Percentiles rank a stretch among this genome's conserved stretches.
phyloP scores from a whole-genome alignment of 2,113 vertebrate genomes.

The Anser cygnoides region DNA sequence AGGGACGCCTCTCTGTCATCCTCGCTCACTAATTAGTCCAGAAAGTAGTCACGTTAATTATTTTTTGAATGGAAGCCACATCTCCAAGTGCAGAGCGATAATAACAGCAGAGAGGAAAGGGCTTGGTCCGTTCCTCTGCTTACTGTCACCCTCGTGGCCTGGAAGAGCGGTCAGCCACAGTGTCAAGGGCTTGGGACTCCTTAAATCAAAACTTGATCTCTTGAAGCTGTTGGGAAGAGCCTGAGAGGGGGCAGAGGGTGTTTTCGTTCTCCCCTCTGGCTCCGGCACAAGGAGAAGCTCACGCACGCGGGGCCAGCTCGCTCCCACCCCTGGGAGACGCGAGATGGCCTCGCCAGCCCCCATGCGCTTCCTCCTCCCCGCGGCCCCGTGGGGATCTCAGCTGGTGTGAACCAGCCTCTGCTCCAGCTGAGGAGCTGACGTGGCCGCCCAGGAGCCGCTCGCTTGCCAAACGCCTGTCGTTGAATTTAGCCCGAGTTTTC shows the following conservation, averaged over 20 bases:
- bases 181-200: not conserved
- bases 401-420: not conserved
- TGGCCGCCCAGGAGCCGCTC: not conserved
- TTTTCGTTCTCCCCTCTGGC: not conserved
- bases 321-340: not conserved
- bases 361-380: not conserved
- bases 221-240: not conserved
- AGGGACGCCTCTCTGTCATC: not conserved
- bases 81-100: not conserved
- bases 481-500: not conserved
- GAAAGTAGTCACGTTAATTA: not conserved
- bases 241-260: not conserved
- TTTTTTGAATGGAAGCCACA: not conserved
- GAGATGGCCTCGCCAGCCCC: not conserved
- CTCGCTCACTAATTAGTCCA: fast-evolving
- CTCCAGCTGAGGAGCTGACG: not conserved
- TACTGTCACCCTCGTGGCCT: fast-evolving
- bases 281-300: not conserved
- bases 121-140: not conserved
- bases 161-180: not conserved
- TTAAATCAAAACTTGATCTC: not conserved
- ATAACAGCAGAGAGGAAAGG: not conserved
- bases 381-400: not conserved
- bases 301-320: not conserved
- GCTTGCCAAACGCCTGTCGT: not conserved